Evolutionary conservation across 2,888 invertebrate genomes (phyloP).

Genomic region (Octonoba sinensis): DNA sequence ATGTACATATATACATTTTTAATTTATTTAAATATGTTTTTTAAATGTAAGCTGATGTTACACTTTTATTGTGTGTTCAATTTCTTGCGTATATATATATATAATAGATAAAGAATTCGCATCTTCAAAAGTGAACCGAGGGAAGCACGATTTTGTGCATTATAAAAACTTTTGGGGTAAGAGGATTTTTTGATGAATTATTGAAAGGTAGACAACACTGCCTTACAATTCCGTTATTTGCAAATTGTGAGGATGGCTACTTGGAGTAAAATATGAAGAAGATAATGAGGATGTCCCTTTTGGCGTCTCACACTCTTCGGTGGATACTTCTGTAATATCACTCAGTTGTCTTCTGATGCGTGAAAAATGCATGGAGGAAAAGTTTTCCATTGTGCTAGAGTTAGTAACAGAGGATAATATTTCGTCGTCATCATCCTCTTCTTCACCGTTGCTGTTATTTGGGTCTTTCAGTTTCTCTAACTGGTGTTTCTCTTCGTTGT

Average conservation of each 20-base stretch:
- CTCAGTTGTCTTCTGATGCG: conserved; percentile 35
- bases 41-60: too few species aligned
- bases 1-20: too few species aligned
- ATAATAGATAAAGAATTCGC: too few species aligned
- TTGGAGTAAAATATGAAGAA: neutral
- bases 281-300: neutral
- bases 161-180: too few species aligned
- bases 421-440: conserved; percentile 6
- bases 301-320: conserved; percentile 21
- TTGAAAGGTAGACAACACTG: neutral
- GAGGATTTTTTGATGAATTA: too few species aligned
- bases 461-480: conserved; percentile 18
- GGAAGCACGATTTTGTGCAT: too few species aligned
- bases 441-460: conserved; percentile 20
- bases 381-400: neutral
- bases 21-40: too few species aligned
- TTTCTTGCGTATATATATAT: too few species aligned
- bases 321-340: conserved; percentile 30
- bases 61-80: too few species aligned
- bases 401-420: neutral
- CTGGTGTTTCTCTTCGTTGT: conserved; percentile 13
- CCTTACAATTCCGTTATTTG: conserved; percentile 41
- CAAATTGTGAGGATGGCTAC: neutral
- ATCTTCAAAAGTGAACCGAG: too few species aligned
- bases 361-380: neutral